phyloP scores from a whole-genome alignment of 2,113 vertebrate genomes.

The Megatriorchis doriae region DNA sequence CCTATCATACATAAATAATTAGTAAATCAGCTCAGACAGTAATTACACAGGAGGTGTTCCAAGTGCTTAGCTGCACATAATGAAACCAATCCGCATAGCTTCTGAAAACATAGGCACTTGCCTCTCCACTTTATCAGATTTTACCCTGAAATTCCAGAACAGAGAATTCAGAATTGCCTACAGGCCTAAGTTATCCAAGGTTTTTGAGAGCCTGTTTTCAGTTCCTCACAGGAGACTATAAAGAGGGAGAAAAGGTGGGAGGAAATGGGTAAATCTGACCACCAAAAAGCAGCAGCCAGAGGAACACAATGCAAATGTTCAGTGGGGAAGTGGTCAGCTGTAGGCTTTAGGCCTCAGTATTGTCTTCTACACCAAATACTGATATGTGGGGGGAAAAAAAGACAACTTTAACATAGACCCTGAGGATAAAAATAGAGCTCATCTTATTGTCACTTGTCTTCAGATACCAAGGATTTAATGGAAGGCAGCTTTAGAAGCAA shows the following conservation, averaged over 20 bases:
- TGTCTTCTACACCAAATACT: neutral
- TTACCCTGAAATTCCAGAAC: neutral
- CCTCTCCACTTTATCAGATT: neutral
- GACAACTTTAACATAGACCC: neutral
- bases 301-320: neutral
- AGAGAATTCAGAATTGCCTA: neutral
- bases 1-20: slow-evolving; percentile 17
- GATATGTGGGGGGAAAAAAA: neutral
- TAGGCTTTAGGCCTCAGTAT: neutral
- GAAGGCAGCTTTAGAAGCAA: neutral
- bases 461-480: neutral
- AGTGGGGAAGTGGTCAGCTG: neutral
- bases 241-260: neutral
- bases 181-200: neutral
- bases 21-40: slow-evolving; percentile 26
- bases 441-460: neutral
- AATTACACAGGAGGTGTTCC: neutral
- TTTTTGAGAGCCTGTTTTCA: neutral
- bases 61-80: neutral
- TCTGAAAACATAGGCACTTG: neutral
- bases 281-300: neutral
- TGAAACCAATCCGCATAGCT: neutral
- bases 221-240: neutral
- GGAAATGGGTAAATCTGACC: neutral
- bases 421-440: neutral